Conservation (phyloP, 2,888 invertebrate genomes). For the Diaprepes abbreviatus region DNA sequence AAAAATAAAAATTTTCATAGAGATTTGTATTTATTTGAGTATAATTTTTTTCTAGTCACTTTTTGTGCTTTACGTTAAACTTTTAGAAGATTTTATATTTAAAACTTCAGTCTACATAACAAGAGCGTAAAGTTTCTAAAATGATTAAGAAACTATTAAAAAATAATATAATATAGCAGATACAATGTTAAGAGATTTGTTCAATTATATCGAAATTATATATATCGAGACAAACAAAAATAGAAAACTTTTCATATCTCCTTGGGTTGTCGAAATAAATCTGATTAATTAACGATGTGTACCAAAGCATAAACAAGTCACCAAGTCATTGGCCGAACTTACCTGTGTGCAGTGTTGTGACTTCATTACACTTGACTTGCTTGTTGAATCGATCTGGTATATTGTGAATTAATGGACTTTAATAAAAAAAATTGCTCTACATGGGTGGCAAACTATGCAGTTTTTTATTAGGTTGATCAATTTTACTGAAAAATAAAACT, state of each 20-base stretch:
- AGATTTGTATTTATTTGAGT: too few relatives aligned
- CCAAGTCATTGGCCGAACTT: slow-evolving; percentile 12
- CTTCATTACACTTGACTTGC: slow-evolving; percentile 26
- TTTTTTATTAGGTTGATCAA: neutral
- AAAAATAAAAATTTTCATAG: too few relatives aligned
- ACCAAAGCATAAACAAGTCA: slow-evolving; percentile 7
- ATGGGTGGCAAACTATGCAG: slow-evolving; percentile 25
- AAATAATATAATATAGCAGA: too few relatives aligned
- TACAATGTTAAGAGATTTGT: too few relatives aligned
- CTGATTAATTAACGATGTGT: neutral
- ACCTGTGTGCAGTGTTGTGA: slow-evolving; percentile 9
- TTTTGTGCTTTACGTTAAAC: too few relatives aligned
- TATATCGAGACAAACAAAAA: neutral
- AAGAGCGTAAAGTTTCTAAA: too few relatives aligned
- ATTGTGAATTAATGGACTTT: slow-evolving; percentile 17
- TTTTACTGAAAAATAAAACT: too few relatives aligned
- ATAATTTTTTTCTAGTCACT: too few relatives aligned
- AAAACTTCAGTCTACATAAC: too few relatives aligned
- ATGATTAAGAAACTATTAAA: too few relatives aligned
- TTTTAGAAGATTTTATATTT: too few relatives aligned
- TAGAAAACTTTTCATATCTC: neutral
- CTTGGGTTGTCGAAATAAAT: slow-evolving; percentile 12
- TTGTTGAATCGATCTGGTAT: slow-evolving; percentile 8
- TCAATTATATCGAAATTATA: too few relatives aligned
- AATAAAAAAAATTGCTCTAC: slow-evolving; percentile 9